A percentile compares a stretch with the other conserved stretches of the same genome.
phyloP scores from a whole-genome alignment of 2,888 invertebrate genomes.

The Pyrgus malvae region DNA sequence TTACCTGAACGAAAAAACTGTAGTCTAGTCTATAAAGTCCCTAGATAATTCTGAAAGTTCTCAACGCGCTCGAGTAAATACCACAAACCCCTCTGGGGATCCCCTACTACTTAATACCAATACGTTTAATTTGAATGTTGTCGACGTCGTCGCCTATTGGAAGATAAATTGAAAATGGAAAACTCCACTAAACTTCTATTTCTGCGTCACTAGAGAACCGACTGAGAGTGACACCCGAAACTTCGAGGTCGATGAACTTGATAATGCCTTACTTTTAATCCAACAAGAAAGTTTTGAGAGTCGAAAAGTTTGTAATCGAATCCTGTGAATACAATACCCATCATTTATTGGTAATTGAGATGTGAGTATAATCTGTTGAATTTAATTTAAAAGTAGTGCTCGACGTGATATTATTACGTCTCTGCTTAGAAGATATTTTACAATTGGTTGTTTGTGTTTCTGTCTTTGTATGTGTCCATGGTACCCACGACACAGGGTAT shows the following conservation, averaged over 20 bases:
- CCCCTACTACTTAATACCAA: slow-evolving; percentile 29
- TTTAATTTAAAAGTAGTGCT: too few relatives aligned
- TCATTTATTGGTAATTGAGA: background rate
- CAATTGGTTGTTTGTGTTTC: too few relatives aligned
- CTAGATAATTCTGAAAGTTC: too few relatives aligned
- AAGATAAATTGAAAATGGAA: slow-evolving; percentile 40
- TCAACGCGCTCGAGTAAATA: too few relatives aligned
- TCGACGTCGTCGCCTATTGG: slow-evolving; percentile 39
- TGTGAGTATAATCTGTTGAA: too few relatives aligned
- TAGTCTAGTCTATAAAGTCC: too few relatives aligned
- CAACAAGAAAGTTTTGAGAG: slow-evolving; percentile 7
- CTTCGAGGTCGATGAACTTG: slow-evolving; percentile 28
- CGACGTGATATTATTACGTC: too few relatives aligned
- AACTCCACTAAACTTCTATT: slow-evolving; percentile 40
- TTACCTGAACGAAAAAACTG: too few relatives aligned
- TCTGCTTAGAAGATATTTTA: too few relatives aligned
- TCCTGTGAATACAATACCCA: background rate
- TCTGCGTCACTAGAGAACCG: slow-evolving; percentile 36
- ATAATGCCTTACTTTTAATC: slow-evolving; percentile 18
- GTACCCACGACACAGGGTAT: too few relatives aligned
- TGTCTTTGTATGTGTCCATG: too few relatives aligned
- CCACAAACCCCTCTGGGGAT: too few relatives aligned
- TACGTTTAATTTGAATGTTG: slow-evolving; percentile 40
- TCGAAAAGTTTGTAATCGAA: slow-evolving; percentile 1
- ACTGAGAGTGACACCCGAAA: slow-evolving; percentile 40